These are phyloP conservation scores for Eupithecia vulgata DNA, from an alignment of 2,888 invertebrate genomes.

Conservation along the genomic window DNA sequence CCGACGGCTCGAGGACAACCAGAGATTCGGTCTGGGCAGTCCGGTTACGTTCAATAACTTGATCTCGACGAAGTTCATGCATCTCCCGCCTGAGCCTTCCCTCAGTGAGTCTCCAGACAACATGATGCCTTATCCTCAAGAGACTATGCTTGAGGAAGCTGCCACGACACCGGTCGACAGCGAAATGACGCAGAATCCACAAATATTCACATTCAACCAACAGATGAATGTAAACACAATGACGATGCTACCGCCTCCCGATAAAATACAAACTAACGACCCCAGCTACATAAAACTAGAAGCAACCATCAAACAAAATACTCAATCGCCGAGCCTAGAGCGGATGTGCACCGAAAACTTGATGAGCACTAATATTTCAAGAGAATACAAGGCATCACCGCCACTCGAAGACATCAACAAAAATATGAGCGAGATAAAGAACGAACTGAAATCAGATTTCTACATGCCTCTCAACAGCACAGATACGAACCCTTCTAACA, in stretches of 20 bases:
- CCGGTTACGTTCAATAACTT: conserved; percentile 79
- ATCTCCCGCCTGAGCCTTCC: conserved; percentile 70
- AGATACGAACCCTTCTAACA: conserved; percentile 59
- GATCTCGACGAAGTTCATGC: conserved; percentile 79
- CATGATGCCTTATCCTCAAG: conserved; percentile 69
- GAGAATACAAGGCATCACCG: conserved; percentile 78
- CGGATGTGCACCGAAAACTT: conserved; percentile 76
- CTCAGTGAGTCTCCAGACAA: conserved; percentile 70
- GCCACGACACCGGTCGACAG: conserved; percentile 68
- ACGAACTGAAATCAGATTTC: conserved; percentile 78
- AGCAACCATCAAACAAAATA: conserved; percentile 77
- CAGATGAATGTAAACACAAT: conserved; percentile 73
- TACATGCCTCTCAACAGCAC: conserved; percentile 65
- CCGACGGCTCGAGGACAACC: conserved; percentile 72
- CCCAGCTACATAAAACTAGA: conserved; percentile 80
- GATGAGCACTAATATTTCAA: conserved; percentile 63
- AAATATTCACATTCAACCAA: conserved; percentile 75
- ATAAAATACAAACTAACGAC: conserved; percentile 71
- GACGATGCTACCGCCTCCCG: conserved; percentile 69
- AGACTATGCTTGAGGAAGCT: conserved; percentile 63
- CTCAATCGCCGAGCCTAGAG: conserved; percentile 76
- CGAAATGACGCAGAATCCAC: conserved; percentile 61
- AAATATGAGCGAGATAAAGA: conserved; percentile 76
- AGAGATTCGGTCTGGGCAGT: conserved; percentile 70
- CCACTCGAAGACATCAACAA: conserved; percentile 77